Conservation (phyloP, 2,797 vertebrate species). For the Aeoliscus strigatus region DNA sequence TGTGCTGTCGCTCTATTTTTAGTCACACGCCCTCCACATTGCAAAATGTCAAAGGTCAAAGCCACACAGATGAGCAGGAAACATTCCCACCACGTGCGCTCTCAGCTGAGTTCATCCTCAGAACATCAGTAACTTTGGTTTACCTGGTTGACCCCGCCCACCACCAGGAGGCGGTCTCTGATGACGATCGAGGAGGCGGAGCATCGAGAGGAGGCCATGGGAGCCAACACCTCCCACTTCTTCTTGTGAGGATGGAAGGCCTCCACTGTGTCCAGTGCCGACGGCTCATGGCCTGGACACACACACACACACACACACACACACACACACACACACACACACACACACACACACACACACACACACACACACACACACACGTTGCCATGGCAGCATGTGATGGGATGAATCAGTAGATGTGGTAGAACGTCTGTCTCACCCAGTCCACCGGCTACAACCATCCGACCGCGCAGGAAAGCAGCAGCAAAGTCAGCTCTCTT, state of each 20-base stretch:
- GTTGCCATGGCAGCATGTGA: not conserved
- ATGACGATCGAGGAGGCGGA: slow-evolving; percentile 88
- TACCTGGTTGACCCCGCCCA: slow-evolving; percentile 89
- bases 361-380: too few relatives aligned
- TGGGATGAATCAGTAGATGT: not conserved
- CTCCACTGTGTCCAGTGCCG: slow-evolving; percentile 87
- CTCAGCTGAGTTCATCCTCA: too few relatives aligned
- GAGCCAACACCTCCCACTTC: slow-evolving; percentile 87
- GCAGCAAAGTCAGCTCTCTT: slow-evolving; percentile 90
- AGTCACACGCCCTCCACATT: too few relatives aligned
- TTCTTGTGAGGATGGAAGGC: slow-evolving; percentile 88
- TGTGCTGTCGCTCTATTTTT: too few relatives aligned
- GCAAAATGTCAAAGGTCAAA: not conserved
- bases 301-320: slow-evolving; percentile 8
- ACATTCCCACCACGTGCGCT: too few relatives aligned
- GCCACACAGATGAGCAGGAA: not conserved
- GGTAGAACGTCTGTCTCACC: slow-evolving; percentile 69
- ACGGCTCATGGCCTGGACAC: slow-evolving; percentile 88
- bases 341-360: not conserved
- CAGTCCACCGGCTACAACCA: slow-evolving; percentile 88
- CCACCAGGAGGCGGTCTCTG: slow-evolving; percentile 87
- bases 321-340: slow-evolving; percentile 7
- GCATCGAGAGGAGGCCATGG: slow-evolving; percentile 90
- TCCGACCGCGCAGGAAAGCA: slow-evolving; percentile 83
- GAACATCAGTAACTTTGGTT: too few relatives aligned